Evolutionary conservation across 2,888 invertebrate species (phyloP), one percentile per base, ranked within the genome.

Genomic region (Campoletis raptor): DNA sequence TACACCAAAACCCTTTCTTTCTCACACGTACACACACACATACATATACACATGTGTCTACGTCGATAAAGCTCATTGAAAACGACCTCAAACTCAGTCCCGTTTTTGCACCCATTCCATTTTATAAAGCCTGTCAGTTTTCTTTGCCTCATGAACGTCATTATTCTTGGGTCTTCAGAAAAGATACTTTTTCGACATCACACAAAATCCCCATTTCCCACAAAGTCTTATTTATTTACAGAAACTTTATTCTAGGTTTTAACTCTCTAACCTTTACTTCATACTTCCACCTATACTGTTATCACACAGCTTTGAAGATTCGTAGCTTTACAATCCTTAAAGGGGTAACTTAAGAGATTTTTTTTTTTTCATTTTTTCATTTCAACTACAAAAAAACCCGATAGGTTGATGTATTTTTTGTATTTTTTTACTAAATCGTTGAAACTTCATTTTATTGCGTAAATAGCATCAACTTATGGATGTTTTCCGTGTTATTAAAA

Each of bases 81-180:
- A 30, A 30, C 21, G 37, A 8, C 64, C 30, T 30, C 24, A 77
- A 45, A 66, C 36, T n/a, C 24, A 48, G 24, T 66, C 66, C 15
- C 66, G 0, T 8, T 48, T 7, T 48, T 77, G 8, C 8, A 30
- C 57, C n/a, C 10, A n/a, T 81, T 66, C 52, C 40, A 37, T 81
- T 52, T 73, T 52, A 24, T 24, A 76, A 45, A 61, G 52, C 18
- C 30, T 45, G 30, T 30, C 76, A 45, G 76, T 45, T 45, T 76
- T 64, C 30, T 18, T 45, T 42, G 18, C 18, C 9, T 30, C 64
- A 76, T 45, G 61, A 76, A 48, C 61, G 36, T 73, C 61, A 64
- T 57, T 64, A 45, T 64, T 36, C 45, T 36, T n/a, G 36, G 24
- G 61, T 45, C 40, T 7, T 21, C 42, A 9, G 7, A n/a, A 54